Evolutionary conservation across 2,113 vertebrate genomes (phyloP), one percentile per base, ranked within the genome.

Genomic region (Indicator indicator): DNA sequence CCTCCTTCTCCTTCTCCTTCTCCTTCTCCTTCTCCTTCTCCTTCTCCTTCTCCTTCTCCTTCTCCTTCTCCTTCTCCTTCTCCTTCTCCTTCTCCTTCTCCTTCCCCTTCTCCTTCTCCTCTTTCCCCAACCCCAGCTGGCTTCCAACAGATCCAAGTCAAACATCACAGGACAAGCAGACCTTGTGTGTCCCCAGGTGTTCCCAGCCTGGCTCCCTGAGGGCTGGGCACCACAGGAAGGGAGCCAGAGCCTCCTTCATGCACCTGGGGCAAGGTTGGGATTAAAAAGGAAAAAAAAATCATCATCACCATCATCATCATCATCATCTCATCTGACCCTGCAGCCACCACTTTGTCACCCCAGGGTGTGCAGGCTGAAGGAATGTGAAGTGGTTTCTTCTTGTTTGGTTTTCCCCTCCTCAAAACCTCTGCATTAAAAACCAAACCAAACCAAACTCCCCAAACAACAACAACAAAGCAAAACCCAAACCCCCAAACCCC

Each of bases 321-420:
- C 21, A 73, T 56, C 42, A 54, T 64, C 33, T 82, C 16, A 54
- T 42, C 50, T 81, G 68, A 3, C 68, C 78, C 78, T 72, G 65
- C 6, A 14, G 68, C 71, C 78, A 87, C 70, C 7, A 4, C 79
- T 54, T 79, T 62, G 54, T 28, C 55, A 73, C 32, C 40, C 28
- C 6, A 21, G 54, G 17, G 12, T 8, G 6, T 33, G 59, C 72
- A 78, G 52, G 12, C 42, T 86, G 64, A 94, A 94, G 96, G 96
- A 96, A 97, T 94, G 93, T 93, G 92, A 79, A 80, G 63, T 76
- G 85, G 64, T 65, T 88, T 94, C 2, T 73, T 50, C 2, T 73
- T n/a, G 28, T 74, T 86, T 93, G 76, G 30, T 86, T 87, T 80
- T 83, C 65, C 70, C 50, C 11, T 83, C 50, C 83, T 64, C 69